Evolutionary conservation across 2,113 vertebrate species (phyloP), one percentile per base, ranked within the genome.

Genomic region (Lontra canadensis): DNA sequence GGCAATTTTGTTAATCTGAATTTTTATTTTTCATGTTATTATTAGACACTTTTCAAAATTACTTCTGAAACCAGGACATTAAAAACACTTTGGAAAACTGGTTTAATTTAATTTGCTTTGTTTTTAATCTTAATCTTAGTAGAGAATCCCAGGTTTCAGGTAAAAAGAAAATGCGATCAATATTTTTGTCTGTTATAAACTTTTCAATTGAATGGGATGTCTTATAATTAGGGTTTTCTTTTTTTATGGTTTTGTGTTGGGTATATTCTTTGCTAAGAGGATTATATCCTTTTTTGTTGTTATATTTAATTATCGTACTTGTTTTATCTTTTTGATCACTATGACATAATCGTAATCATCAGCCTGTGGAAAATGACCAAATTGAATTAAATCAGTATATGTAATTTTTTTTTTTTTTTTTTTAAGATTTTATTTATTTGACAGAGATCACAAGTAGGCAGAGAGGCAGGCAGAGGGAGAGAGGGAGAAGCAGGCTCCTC

Each of bases 331-430:
- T 97, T 92, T 92, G 93, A 93, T 96, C 57, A 20, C 65, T 93
- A 9, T 82, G 44, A 97, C 97, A 96, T 97, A 47, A 85, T 95
- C 87, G 67, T 85, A 84, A 85, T 98, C 85, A 94, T 97, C 92
- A 90, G 95, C 71, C 89, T 97, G 95, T 93, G 97, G 94, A 97
- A 88, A 86, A 92, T 97, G 97, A 96, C 91, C 95, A 98, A 88
- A 74, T 97, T 96, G 96, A 94, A 95, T 95, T 96, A 44, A 92
- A 73, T 47, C 34, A 18, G 59, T 86, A 29, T 15, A 36, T 59
- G 17, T 31, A 57, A 67, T 85, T 47, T 42, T 42, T 42, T 42
- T 52, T 52, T 52, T 49, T 13, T 42, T 42, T 42, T 52, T 52
- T 52, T 49, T 14, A 52, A 52, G 49, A 52, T 52, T 52, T 52